phyloP scores from a whole-genome alignment of 2,113 vertebrate species.

The Pitta sordida region DNA sequence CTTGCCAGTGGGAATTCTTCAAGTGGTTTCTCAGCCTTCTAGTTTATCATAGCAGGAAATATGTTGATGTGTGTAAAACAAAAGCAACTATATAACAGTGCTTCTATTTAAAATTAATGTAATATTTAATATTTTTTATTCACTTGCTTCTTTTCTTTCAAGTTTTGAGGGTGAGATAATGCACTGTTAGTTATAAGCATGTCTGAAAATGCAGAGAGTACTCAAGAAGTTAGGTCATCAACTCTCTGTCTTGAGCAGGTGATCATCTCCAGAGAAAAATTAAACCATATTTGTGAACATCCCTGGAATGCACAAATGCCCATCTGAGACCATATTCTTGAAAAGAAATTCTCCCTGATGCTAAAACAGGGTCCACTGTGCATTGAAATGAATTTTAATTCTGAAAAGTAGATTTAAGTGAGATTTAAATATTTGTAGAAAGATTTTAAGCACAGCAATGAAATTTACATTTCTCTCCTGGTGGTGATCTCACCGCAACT shows the following conservation, averaged over 20 bases:
- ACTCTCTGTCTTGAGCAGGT: not conserved
- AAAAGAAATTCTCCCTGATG: not conserved
- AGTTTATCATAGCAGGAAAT: not conserved
- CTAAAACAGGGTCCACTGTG: not conserved
- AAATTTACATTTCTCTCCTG: not conserved
- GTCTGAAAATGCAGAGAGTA: not conserved
- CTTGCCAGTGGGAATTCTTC: not conserved
- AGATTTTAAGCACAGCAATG: not conserved
- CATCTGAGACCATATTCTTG: not conserved
- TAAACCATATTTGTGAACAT: not conserved
- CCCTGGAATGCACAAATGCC: not conserved
- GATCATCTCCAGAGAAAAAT: not conserved
- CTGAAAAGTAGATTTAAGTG: not conserved
- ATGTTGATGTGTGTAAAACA: not conserved
- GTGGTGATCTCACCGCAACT: not conserved
- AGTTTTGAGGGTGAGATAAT: not conserved
- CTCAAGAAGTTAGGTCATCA: rapidly evolving
- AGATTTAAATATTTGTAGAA: not conserved
- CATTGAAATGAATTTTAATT: not conserved
- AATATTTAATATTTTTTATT: not conserved
- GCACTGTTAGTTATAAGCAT: not conserved
- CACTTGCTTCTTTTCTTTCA: not conserved
- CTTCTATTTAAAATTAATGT: not conserved
- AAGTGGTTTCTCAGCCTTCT: not conserved
- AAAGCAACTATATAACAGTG: not conserved